Evolutionary conservation across 92 coral and sea anemone species (phyloP).

Genomic region (Phymanthus crucifer): DNA sequence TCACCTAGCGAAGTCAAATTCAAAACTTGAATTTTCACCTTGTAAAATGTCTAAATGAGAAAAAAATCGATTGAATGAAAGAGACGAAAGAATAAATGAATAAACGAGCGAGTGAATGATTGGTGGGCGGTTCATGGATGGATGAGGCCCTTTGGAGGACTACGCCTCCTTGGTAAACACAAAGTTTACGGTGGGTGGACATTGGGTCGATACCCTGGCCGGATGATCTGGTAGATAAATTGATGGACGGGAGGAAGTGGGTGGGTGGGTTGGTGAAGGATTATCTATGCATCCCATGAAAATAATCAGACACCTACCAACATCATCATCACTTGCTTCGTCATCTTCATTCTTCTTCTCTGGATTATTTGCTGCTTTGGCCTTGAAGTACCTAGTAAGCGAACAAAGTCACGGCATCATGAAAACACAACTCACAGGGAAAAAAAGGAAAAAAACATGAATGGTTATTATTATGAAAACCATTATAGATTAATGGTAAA

Average conservation of each 20-base stretch:
- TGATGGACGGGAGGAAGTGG: neutral
- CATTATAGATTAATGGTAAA: too few relatives aligned
- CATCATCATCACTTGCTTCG: conserved; percentile 12
- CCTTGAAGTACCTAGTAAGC: conserved; percentile 86
- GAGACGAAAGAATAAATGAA: neutral
- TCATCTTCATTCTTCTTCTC: conserved; percentile 19
- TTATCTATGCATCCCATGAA: neutral
- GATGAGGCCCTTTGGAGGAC: too few relatives aligned
- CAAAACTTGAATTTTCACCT: conserved; percentile 46
- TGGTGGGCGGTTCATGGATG: too few relatives aligned
- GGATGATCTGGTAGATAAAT: too few relatives aligned
- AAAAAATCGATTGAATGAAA: neutral
- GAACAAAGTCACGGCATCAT: neutral
- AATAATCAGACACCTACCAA: conserved; percentile 7
- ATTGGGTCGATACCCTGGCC: too few relatives aligned
- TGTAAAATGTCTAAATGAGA: conserved; percentile 36
- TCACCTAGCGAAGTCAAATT: conserved; percentile 81
- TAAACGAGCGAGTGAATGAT: too few relatives aligned
- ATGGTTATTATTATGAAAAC: too few relatives aligned
- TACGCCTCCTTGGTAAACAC: too few relatives aligned
- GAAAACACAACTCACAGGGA: too few relatives aligned
- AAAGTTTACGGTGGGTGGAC: too few relatives aligned
- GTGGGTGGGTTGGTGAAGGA: neutral
- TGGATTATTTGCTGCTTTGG: conserved; percentile 67
- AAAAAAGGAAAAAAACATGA: too few relatives aligned